Evolutionary conservation across 2,888 invertebrate species (phyloP).

Genomic region (Eremobia ochroleuca): DNA sequence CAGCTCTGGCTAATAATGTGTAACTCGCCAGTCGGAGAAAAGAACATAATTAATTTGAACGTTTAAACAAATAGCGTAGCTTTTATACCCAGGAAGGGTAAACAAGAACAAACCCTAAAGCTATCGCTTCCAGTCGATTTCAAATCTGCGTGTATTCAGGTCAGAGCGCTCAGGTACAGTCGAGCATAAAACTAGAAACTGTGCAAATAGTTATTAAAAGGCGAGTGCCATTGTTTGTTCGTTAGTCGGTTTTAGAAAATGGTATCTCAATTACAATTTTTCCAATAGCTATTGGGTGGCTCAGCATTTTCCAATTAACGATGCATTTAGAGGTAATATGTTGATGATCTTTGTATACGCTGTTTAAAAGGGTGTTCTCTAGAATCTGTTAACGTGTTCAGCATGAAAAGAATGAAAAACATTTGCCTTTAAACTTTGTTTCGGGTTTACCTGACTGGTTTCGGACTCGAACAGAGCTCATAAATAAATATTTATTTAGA

Average conservation of each 20-base stretch:
- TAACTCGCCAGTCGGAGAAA: neutral
- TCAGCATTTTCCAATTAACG: neutral
- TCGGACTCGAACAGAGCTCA: neutral
- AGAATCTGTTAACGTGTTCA: neutral
- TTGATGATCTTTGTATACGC: neutral
- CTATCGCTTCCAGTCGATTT: conserved; percentile 59
- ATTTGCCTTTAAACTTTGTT: neutral
- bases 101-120: conserved; percentile 36
- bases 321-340: too few relatives aligned
- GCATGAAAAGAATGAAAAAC: neutral
- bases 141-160: conserved; percentile 58
- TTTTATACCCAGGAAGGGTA: neutral
- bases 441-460: neutral
- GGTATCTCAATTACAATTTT: neutral
- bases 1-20: neutral
- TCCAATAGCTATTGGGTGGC: neutral
- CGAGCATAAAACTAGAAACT: conserved; percentile 43
- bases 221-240: conserved; percentile 42
- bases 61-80: neutral
- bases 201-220: conserved; percentile 53
- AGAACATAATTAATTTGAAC: neutral
- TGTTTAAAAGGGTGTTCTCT: neutral
- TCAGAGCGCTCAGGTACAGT: conserved; percentile 56
- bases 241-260: conserved; percentile 35
- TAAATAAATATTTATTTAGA: neutral